Evolutionary conservation across 2,113 vertebrate genomes (phyloP).

Genomic region (Connochaetes taurinus): DNA sequence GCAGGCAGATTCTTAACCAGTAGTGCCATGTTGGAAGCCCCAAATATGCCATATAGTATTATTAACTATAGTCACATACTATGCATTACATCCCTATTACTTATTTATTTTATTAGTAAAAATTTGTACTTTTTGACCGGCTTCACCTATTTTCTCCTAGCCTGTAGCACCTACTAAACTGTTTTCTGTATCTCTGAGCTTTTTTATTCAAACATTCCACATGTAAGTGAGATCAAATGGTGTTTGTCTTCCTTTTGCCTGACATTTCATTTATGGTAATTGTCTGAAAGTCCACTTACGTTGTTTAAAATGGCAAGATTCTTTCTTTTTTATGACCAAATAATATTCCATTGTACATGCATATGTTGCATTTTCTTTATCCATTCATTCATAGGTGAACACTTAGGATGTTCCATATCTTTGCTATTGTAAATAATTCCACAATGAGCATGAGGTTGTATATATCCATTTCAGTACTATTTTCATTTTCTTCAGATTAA

Average conservation of each 20-base stretch:
- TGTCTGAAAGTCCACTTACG: not conserved
- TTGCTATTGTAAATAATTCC: not conserved
- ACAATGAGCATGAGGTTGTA: not conserved
- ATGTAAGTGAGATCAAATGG: not conserved
- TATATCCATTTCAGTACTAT: not conserved
- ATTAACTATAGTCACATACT: not conserved
- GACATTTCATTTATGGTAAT: not conserved
- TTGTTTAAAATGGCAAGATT: not conserved
- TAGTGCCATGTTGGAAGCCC: not conserved
- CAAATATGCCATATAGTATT: not conserved
- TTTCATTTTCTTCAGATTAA: not conserved
- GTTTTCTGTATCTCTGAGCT: not conserved
- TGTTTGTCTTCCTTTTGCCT: not conserved
- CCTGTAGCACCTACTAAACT: not conserved
- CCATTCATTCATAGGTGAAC: not conserved
- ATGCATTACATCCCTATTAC: not conserved
- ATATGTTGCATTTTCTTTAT: not conserved
- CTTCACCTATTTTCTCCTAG: not conserved
- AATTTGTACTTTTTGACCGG: not conserved
- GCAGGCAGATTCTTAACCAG: not conserved
- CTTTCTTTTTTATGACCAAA: not conserved
- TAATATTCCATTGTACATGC: not conserved
- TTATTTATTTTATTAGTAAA: not conserved
- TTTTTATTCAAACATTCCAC: not conserved
- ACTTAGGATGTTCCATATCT: not conserved